Evolutionary conservation across 2,797 vertebrate genomes (phyloP).

Genomic region (Salmo trutta): DNA sequence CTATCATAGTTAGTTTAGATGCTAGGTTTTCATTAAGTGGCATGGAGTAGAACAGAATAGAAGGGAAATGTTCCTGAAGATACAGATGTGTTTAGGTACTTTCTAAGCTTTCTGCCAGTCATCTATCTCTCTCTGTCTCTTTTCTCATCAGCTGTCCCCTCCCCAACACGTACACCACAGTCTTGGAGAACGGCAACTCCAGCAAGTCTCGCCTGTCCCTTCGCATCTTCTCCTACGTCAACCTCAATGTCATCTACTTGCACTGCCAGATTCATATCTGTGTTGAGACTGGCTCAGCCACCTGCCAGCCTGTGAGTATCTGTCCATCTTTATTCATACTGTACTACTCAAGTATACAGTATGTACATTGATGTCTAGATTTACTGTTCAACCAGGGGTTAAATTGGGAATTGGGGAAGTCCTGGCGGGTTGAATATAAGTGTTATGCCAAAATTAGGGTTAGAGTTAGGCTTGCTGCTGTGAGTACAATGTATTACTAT

Average conservation of each 20-base stretch:
- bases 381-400: neutral
- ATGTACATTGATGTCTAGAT: too few relatives aligned
- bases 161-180: conserved; percentile 66
- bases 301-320: conserved; percentile 81
- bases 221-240: conserved; percentile 83
- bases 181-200: conserved; percentile 84
- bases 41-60: neutral
- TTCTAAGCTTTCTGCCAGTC: neutral
- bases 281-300: conserved; percentile 63
- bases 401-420: too few relatives aligned
- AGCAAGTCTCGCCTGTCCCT: conserved; percentile 82
- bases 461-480: neutral
- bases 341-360: too few relatives aligned
- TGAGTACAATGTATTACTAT: neutral
- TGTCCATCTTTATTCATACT: neutral
- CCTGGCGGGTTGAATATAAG: too few relatives aligned
- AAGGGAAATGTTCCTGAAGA: too few relatives aligned
- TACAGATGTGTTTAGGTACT: neutral
- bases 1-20: neutral
- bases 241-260: conserved; percentile 81
- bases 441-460: neutral
- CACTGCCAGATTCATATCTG: conserved; percentile 88
- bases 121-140: neutral
- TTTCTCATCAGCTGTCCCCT: conserved; percentile 80
- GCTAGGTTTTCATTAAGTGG: neutral